Base-by-base conservation (phyloP, 2,113 vertebrate genomes). In the Nematolebias whitei region DNA sequence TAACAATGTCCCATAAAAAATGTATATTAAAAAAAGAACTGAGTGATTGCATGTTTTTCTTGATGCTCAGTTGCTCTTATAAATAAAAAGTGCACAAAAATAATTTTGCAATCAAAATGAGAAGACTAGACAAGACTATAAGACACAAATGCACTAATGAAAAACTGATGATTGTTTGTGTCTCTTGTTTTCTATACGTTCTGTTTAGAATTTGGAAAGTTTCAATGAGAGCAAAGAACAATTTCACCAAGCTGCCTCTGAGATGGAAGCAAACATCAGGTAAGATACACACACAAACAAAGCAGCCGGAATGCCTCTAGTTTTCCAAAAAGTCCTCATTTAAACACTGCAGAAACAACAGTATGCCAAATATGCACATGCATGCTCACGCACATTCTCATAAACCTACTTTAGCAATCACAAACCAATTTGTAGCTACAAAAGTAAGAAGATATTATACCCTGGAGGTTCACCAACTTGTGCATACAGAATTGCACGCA, bases 201-300 rank as follows among this genome's bases (percentile, higher is more conserved):
- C 41, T 94, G 32, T 93, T 56, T 83, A 99, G 97, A 97, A 94
- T 47, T 73, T 86, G 7, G 95, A 97, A 76, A 90, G 94, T 75
- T 98, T 95, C 84, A 89, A 90, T 76, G 76, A 94, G 81, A 94
- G 94, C 12, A 93, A 92, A 0, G 93, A 94, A 63, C 91, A 96
- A 52, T 98, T 96, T 89, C 93, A 95, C 26, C 90, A 95, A 63
- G 93, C 94, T 66, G 95, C 94, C 44, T 71, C 87, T n/a, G 92
- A 91, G 74, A 89, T 92, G 1, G 95, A 96, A 82, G 84, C 76
- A 40, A 80, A 56, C 7, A 86, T 99, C 73, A 96, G 92, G 97
- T 97, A 85, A 95, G 95, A 58, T 1, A 2, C 15, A 26, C 51
- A 43, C 26, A 16, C 47, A 20, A 18, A 54, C 32, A 32, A 23